A percentile compares a stretch with the other conserved stretches of the same genome.
Conservation (phyloP, 2,888 invertebrate genomes). For the Zygogramma bicolorata region DNA sequence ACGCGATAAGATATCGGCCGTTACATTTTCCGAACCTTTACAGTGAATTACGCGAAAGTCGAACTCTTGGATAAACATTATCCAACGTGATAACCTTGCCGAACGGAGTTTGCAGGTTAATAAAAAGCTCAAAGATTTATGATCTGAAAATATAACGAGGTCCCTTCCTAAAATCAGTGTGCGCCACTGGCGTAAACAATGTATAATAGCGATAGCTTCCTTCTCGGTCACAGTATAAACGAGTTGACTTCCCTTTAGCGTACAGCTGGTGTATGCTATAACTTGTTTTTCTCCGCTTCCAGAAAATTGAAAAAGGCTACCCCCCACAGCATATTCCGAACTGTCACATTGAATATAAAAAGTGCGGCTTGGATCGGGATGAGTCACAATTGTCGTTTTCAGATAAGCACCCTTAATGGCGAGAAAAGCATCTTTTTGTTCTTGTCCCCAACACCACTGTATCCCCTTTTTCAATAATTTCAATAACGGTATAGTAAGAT, state of each 20-base stretch:
- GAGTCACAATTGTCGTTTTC: background rate
- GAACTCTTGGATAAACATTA: conserved; percentile 30
- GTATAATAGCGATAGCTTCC: conserved; percentile 25
- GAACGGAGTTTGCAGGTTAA: conserved; percentile 23
- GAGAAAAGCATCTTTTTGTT: conserved; percentile 17
- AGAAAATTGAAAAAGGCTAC: conserved; percentile 17
- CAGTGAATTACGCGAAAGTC: conserved; percentile 32
- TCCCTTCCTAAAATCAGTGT: conserved; percentile 26
- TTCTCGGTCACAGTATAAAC: conserved; percentile 27
- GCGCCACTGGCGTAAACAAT: conserved; percentile 30
- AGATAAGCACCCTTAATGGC: conserved; percentile 18
- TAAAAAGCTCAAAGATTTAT: conserved; percentile 34
- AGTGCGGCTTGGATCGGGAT: conserved; percentile 1
- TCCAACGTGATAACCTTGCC: conserved; percentile 34
- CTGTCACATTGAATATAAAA: conserved; percentile 26
- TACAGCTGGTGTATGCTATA: conserved; percentile 33
- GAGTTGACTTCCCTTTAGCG: conserved; percentile 24
- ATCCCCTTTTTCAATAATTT: conserved; percentile 19
- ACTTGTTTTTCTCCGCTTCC: conserved; percentile 12
- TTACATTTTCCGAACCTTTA: conserved; percentile 31
- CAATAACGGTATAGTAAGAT: background rate
- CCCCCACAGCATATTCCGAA: conserved; percentile 20
- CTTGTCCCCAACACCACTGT: conserved; percentile 22
- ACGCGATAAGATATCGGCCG: conserved; percentile 33
- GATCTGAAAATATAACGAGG: conserved; percentile 31